phyloP scores from a whole-genome alignment of 2,888 invertebrate genomes.

The Omphaloscelis lunosa region DNA sequence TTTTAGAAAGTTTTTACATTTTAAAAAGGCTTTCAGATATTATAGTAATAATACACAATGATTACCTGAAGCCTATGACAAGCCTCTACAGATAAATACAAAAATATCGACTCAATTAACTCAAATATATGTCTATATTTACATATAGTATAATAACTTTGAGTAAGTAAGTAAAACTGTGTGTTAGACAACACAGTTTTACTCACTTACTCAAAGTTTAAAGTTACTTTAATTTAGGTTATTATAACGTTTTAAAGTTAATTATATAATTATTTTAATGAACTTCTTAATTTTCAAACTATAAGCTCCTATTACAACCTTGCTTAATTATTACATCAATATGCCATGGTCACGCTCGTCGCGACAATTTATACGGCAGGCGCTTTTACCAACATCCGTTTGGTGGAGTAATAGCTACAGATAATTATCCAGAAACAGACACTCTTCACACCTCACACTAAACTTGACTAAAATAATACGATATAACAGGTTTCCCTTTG shows the following conservation, averaged over 20 bases:
- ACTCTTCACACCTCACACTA: neutral
- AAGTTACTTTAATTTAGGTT: neutral
- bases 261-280: neutral
- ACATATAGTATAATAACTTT: too few relatives aligned
- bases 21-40: neutral
- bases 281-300: neutral
- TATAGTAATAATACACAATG: neutral
- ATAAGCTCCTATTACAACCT: neutral
- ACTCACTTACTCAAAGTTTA: neutral
- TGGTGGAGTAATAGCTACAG: neutral
- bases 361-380: conserved; percentile 20
- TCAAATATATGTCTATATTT: too few relatives aligned
- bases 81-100: neutral
- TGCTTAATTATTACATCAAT: neutral
- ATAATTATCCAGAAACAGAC: neutral
- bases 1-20: neutral
- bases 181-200: neutral
- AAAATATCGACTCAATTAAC: neutral
- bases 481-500: neutral
- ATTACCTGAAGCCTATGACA: too few relatives aligned
- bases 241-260: neutral
- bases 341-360: neutral
- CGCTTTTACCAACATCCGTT: neutral
- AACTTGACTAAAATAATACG: neutral
- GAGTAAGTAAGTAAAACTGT: too few relatives aligned